Percentiles rank a stretch among this genome's conserved stretches.
These are phyloP conservation scores for Hofmannophila pseudospretella DNA, from an alignment of 2,888 invertebrate genomes.

Conservation along the genomic window DNA sequence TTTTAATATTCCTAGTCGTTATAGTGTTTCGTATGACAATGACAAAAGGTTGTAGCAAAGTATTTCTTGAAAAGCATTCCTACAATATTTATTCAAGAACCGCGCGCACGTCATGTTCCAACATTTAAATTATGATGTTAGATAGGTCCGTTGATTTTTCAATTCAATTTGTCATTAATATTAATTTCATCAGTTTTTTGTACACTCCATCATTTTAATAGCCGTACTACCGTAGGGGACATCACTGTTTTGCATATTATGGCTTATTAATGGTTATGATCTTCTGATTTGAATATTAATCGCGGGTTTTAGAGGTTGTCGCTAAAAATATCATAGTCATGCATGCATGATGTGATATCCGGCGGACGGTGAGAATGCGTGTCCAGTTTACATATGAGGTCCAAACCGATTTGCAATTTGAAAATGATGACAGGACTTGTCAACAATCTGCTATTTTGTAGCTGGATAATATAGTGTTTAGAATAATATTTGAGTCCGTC, in stretches of 20 bases:
- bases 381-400: conserved; percentile 59
- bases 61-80: too few relatives aligned
- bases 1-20: too few relatives aligned
- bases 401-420: conserved; percentile 7
- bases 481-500: too few relatives aligned
- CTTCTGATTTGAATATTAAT: conserved; percentile 49
- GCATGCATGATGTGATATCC: conserved; percentile 59
- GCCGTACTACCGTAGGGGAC: neutral
- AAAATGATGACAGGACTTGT: neutral
- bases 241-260: conserved; percentile 1
- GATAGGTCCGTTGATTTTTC: too few relatives aligned
- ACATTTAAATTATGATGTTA: too few relatives aligned
- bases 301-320: conserved; percentile 27
- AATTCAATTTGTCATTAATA: too few relatives aligned
- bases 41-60: too few relatives aligned
- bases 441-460: too few relatives aligned
- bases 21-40: too few relatives aligned
- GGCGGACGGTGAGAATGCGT: conserved; percentile 53
- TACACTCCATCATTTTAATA: conserved; percentile 5
- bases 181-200: conserved; percentile 1
- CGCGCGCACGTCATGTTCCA: too few relatives aligned
- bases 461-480: too few relatives aligned
- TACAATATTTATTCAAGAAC: too few relatives aligned
- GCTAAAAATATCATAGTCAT: conserved; percentile 56
- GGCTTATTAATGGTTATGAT: conserved; percentile 19